Evolutionary conservation across 2,888 invertebrate genomes (phyloP).

Genomic region (Uropetala carovei): DNA sequence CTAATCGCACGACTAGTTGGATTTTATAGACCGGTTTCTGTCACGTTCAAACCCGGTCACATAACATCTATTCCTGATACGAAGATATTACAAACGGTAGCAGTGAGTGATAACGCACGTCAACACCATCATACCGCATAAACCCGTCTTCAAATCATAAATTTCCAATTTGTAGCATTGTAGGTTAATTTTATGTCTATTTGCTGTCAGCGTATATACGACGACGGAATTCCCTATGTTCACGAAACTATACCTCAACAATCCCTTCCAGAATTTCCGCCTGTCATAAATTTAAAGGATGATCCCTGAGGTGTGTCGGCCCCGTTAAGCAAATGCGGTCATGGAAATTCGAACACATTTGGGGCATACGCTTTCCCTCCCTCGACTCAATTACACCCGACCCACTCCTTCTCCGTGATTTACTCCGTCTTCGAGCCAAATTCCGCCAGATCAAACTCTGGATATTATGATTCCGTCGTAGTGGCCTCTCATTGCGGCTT

Average conservation of each 20-base stretch:
- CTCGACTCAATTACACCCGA: conserved; percentile 6
- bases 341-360: conserved; percentile 14
- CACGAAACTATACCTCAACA: background rate
- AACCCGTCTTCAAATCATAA: too few relatives aligned
- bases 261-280: background rate
- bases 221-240: background rate
- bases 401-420: background rate
- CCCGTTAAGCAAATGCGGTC: background rate
- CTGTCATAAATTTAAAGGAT: background rate
- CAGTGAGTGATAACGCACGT: too few relatives aligned
- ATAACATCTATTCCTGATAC: too few relatives aligned
- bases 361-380: background rate
- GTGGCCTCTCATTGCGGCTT: background rate
- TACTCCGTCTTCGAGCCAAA: background rate
- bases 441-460: background rate
- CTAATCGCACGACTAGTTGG: too few relatives aligned
- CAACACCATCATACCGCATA: too few relatives aligned
- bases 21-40: too few relatives aligned
- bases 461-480: background rate
- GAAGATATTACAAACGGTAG: too few relatives aligned
- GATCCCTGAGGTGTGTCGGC: background rate
- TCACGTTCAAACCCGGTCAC: too few relatives aligned
- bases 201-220: too few relatives aligned
- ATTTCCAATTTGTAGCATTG: too few relatives aligned
- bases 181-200: too few relatives aligned